Evolutionary conservation across 1,140 invertebrate species (phyloP).

Genomic region (Zaprionus camerounensis): DNA sequence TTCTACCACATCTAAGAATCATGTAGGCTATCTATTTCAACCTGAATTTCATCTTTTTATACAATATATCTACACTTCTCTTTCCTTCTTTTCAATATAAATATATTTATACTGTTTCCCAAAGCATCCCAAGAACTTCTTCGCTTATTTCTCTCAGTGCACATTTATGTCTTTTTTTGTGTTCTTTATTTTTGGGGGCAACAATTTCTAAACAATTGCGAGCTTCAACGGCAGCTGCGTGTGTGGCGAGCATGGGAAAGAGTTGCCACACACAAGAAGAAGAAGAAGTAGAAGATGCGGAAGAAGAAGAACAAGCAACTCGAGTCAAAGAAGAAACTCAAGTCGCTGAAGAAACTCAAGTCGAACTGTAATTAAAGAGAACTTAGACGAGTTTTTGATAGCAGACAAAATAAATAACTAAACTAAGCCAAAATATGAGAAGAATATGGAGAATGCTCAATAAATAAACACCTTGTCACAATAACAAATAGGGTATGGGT

Average conservation of each 20-base stretch:
- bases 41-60: no score
- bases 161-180: slow-evolving; percentile 3
- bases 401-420: slow-evolving; percentile 9
- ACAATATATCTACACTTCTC: no score
- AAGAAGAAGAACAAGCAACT: neutral
- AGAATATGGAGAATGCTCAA: neutral
- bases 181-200: slow-evolving; percentile 39
- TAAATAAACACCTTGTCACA: neutral
- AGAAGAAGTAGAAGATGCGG: neutral
- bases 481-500: no score
- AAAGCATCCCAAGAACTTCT: neutral
- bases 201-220: slow-evolving; percentile 64
- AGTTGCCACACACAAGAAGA: neutral
- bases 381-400: neutral
- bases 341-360: neutral
- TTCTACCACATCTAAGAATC: no score
- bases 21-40: no score
- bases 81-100: no score
- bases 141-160: neutral
- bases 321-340: neutral
- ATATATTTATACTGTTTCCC: no score
- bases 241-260: slow-evolving; percentile 35
- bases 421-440: neutral
- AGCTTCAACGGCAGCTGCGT: slow-evolving; percentile 58
- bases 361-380: neutral